A percentile compares a stretch with the other conserved stretches of the same genome.
These are phyloP conservation scores for Nothocercus julius DNA, from an alignment of 2,113 vertebrate species.

Conservation along the genomic window DNA sequence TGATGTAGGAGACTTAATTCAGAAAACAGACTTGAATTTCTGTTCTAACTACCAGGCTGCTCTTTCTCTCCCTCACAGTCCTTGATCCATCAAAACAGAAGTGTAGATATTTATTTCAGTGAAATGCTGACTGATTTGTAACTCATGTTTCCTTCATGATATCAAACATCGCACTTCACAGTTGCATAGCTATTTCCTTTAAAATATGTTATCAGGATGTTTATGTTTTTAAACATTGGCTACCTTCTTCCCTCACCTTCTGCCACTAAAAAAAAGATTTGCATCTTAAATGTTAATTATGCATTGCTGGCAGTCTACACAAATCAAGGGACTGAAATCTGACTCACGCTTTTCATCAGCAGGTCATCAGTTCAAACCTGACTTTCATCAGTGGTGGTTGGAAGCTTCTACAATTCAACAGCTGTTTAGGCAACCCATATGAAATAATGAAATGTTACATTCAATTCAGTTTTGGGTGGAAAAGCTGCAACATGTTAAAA, in stretches of 20 bases:
- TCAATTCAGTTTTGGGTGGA: background rate
- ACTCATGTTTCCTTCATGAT: background rate
- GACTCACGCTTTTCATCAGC: conserved; percentile 35
- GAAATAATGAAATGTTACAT: background rate
- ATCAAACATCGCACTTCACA: background rate
- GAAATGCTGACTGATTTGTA: background rate
- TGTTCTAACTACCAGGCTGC: background rate
- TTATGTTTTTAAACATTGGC: conserved; percentile 5
- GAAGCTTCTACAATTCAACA: conserved; percentile 46
- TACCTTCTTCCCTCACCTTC: background rate
- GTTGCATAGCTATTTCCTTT: background rate
- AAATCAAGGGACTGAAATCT: conserved; percentile 46
- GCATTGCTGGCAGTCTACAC: conserved; percentile 27
- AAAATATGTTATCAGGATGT: accelerated
- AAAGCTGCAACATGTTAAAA: background rate
- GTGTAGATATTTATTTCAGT: background rate
- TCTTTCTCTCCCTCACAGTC: background rate
- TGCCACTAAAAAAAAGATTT: conserved; percentile 35
- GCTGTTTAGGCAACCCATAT: conserved; percentile 26
- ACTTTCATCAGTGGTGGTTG: conserved; percentile 22
- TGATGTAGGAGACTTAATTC: background rate
- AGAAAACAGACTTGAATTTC: background rate
- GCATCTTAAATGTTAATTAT: conserved; percentile 59
- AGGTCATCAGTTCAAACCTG: conserved; percentile 56
- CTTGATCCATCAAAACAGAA: background rate